phyloP scores from a whole-genome alignment of 1,140 invertebrate species.

The Drosophila baimaii region DNA sequence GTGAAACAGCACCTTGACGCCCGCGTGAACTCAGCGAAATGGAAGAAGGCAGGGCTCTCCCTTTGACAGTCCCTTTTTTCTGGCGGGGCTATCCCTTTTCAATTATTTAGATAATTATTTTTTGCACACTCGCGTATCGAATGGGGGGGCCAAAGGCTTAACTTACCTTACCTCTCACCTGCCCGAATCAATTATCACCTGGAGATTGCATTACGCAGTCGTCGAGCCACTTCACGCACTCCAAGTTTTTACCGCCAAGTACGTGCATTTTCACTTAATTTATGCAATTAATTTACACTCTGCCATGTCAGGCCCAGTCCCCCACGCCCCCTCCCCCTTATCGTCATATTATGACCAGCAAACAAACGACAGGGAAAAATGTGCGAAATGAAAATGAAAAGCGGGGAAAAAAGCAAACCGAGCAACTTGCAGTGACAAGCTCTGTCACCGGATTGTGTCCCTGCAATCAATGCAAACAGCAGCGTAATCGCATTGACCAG shows the following conservation, averaged over 20 bases:
- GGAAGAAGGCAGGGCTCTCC: neutral
- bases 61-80: constrained; percentile 25
- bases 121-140: constrained; percentile 45
- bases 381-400: constrained; percentile 9
- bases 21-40: constrained; percentile 6
- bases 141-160: neutral
- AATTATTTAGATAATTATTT: constrained; percentile 83
- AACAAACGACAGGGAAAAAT: constrained; percentile 56
- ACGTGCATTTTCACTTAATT: constrained; percentile 71
- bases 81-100: constrained; percentile 59
- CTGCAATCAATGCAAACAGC: constrained; percentile 78
- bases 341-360: constrained; percentile 65
- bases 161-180: constrained; percentile 3
- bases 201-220: constrained; percentile 63
- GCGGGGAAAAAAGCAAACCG: constrained; percentile 42
- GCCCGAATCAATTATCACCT: constrained; percentile 57
- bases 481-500: constrained; percentile 73
- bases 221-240: constrained; percentile 30
- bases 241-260: constrained; percentile 23
- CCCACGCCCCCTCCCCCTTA: neutral
- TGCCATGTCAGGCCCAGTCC: constrained; percentile 47
- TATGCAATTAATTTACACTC: constrained; percentile 82
- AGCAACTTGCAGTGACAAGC: constrained; percentile 55
- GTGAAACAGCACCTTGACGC: constrained; percentile 57
- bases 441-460: constrained; percentile 61